phyloP scores from a whole-genome alignment of 35 echinoderm and acorn worm species.

The Chiridota heheva region DNA sequence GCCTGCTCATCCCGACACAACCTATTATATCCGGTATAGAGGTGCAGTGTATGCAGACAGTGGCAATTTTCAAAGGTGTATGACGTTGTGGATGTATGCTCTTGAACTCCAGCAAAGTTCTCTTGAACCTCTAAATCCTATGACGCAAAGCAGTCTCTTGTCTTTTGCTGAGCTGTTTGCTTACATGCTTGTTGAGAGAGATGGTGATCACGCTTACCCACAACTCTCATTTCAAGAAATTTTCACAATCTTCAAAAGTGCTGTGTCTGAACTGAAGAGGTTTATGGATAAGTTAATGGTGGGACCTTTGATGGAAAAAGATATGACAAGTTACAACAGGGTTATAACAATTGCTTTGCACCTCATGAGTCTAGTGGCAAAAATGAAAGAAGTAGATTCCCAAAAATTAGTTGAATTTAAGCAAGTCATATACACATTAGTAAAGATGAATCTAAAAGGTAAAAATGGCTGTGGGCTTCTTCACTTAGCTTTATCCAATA shows the following conservation, averaged over 20 bases:
- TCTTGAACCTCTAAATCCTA: conserved; percentile 94
- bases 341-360: conserved; percentile 90
- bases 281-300: conserved; percentile 33
- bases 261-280: conserved; percentile 58
- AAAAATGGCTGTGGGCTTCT: conserved; percentile 60
- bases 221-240: conserved; percentile 53
- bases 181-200: conserved; percentile 87
- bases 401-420: conserved; percentile 60
- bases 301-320: conserved; percentile 73
- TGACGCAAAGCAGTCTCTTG: conserved; percentile 98
- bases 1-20: conserved; percentile 95
- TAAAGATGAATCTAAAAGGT: conserved; percentile 67
- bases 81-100: conserved; percentile 97
- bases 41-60: conserved; percentile 97
- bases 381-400: conserved; percentile 45
- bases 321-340: conserved; percentile 80
- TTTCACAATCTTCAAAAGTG: conserved; percentile 68
- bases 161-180: conserved; percentile 98
- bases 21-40: conserved; percentile 96
- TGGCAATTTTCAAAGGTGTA: conserved; percentile 94
- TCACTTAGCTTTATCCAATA: conserved; percentile 81
- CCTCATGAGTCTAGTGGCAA: conserved; percentile 87
- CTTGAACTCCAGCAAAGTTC: conserved; percentile 93
- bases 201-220: conserved; percentile 42
- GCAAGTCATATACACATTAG: conserved; percentile 65